A percentile compares a stretch with the other conserved stretches of the same genome.
These are phyloP conservation scores for Chrysogorgia sp. DNA, from an alignment of 92 coral and sea anemone genomes.

Conservation along the genomic window DNA sequence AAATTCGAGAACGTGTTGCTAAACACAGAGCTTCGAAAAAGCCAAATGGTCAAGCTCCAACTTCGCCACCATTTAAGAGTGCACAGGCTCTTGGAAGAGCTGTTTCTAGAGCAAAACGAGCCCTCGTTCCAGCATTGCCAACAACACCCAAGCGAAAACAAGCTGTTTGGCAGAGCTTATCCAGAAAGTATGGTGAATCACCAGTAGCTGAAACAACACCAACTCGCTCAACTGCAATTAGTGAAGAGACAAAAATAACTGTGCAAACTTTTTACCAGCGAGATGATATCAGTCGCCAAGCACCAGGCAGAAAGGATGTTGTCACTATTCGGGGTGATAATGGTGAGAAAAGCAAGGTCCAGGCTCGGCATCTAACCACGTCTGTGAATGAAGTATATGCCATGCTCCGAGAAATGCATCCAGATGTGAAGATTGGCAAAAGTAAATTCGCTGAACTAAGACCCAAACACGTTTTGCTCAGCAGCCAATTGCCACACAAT, in stretches of 20 bases:
- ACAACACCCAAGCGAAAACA: too few relatives aligned
- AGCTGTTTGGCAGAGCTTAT: slow-evolving; percentile 16
- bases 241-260: slow-evolving; percentile 1
- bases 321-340: neutral
- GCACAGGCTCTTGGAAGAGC: too few relatives aligned
- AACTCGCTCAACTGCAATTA: slow-evolving; percentile 4
- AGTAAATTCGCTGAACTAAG: too few relatives aligned
- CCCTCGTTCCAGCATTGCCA: too few relatives aligned
- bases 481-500: too few relatives aligned
- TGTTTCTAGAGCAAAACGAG: too few relatives aligned
- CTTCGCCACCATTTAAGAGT: too few relatives aligned
- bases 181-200: slow-evolving; percentile 47
- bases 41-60: slow-evolving; percentile 30
- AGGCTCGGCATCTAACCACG: too few relatives aligned
- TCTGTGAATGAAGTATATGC: too few relatives aligned
- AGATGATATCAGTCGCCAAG: neutral
- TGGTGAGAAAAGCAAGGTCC: slow-evolving; percentile 4
- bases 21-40: slow-evolving; percentile 11
- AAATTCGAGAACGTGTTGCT: slow-evolving; percentile 20
- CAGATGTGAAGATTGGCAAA: too few relatives aligned
- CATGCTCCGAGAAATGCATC: too few relatives aligned
- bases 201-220: slow-evolving; percentile 46
- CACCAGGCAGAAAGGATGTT: neutral
- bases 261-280: neutral
- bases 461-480: too few relatives aligned